Evolutionary conservation across 2,797 vertebrate genomes (phyloP).

Genomic region (Vespertilio murinus): DNA sequence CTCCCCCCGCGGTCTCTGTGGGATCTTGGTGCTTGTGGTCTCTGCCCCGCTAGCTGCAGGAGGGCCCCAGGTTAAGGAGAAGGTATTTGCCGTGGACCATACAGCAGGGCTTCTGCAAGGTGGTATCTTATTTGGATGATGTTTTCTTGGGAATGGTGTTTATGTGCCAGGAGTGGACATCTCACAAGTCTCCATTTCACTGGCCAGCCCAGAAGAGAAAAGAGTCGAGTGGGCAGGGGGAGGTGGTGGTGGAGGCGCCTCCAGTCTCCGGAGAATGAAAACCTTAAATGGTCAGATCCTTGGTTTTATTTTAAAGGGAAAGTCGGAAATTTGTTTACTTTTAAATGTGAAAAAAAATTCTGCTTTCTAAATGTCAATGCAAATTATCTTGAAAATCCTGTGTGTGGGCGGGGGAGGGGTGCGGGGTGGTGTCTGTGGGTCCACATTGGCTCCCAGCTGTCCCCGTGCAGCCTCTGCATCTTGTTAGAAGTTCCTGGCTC

Average conservation of each 20-base stretch:
- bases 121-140: neutral
- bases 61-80: neutral
- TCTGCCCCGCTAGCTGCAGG: neutral
- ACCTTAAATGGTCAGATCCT: neutral
- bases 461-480: neutral
- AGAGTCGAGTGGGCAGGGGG: neutral
- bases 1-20: fast-evolving
- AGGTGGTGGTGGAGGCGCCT: neutral
- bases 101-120: fast-evolving
- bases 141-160: neutral
- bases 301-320: neutral
- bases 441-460: neutral
- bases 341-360: neutral
- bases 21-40: too few species aligned
- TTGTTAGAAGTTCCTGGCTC: neutral
- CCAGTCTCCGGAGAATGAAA: fast-evolving
- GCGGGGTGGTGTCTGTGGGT: fast-evolving
- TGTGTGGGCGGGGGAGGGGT: too few species aligned
- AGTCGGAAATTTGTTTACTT: neutral
- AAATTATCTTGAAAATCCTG: neutral
- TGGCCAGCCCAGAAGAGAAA: neutral
- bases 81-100: neutral
- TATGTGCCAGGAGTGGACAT: neutral
- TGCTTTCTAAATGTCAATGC: neutral
- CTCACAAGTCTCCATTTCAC: neutral